A percentile compares a stretch with the other conserved stretches of the same genome.
phyloP scores from a whole-genome alignment of 1,140 invertebrate species.

The Panulirus ornatus region DNA sequence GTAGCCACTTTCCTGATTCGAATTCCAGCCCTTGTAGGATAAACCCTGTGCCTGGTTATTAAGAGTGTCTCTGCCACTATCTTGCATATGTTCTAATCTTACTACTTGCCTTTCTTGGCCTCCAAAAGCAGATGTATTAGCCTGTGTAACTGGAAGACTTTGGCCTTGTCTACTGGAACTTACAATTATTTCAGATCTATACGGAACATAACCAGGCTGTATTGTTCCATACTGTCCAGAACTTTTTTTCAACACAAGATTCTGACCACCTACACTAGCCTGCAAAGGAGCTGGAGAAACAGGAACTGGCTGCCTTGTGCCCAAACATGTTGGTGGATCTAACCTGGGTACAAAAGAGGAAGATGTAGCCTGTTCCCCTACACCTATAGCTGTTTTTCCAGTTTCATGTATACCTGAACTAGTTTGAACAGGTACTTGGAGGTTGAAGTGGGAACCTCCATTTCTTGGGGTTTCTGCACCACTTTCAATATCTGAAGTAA shows the following conservation, averaged over 20 bases:
- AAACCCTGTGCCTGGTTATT: constrained; percentile 1
- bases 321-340: constrained; percentile 16
- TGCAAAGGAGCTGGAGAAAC: neutral
- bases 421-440: constrained; percentile 27
- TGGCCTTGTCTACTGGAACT: constrained; percentile 12
- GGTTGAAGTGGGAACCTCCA: constrained; percentile 24
- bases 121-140: neutral
- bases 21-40: constrained; percentile 16
- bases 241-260: constrained; percentile 19
- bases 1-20: constrained; percentile 34
- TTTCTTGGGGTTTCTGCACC: constrained; percentile 27
- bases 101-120: constrained; percentile 13
- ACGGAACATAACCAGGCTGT: neutral
- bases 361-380: constrained; percentile 24
- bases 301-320: neutral
- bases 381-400: constrained; percentile 18
- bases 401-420: constrained; percentile 20
- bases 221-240: constrained; percentile 13
- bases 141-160: constrained; percentile 13
- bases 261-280: constrained; percentile 34
- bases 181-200: constrained; percentile 25
- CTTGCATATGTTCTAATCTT: constrained; percentile 13
- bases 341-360: constrained; percentile 22
- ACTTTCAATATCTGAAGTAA: constrained; percentile 40
- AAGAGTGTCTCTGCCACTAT: constrained; percentile 9